Evolutionary conservation across 2,797 vertebrate genomes (phyloP).

Genomic region (Gymnoscopelus braueri): DNA sequence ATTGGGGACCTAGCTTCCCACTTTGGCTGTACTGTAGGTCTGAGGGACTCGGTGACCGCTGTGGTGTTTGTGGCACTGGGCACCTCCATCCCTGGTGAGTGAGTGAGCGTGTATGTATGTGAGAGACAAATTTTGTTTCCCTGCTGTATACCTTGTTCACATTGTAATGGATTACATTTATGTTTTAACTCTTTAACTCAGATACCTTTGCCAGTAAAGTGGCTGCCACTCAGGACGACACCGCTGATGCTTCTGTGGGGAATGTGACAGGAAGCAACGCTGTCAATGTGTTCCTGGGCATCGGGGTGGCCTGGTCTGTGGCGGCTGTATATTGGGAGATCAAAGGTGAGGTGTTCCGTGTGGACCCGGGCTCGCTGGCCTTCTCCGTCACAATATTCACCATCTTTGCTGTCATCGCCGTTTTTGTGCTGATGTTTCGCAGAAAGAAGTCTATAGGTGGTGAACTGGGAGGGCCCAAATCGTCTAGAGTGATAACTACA

Average conservation of each 20-base stretch:
- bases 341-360: slow-evolving; percentile 86
- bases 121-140: too few species aligned
- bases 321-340: slow-evolving; percentile 91
- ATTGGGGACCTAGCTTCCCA: slow-evolving; percentile 95
- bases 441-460: slow-evolving; percentile 90
- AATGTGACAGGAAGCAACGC: slow-evolving; percentile 97
- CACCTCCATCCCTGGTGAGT: slow-evolving; percentile 91
- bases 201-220: slow-evolving; percentile 97
- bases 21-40: slow-evolving; percentile 93
- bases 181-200: slow-evolving; percentile 48
- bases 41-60: slow-evolving; percentile 91
- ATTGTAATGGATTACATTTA: background rate
- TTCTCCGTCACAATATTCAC: slow-evolving; percentile 97
- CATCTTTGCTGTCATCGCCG: slow-evolving; percentile 89
- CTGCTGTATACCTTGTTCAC: background rate
- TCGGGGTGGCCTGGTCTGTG: slow-evolving; percentile 92
- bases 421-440: slow-evolving; percentile 88
- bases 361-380: slow-evolving; percentile 90
- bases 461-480: slow-evolving; percentile 88
- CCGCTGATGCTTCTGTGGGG: slow-evolving; percentile 92
- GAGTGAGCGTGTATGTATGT: background rate
- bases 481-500: slow-evolving; percentile 83
- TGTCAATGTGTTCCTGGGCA: slow-evolving; percentile 95
- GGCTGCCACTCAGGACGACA: slow-evolving; percentile 91
- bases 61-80: slow-evolving; percentile 95